phyloP scores from a whole-genome alignment of 2,113 vertebrate species.

The Istiophorus platypterus region DNA sequence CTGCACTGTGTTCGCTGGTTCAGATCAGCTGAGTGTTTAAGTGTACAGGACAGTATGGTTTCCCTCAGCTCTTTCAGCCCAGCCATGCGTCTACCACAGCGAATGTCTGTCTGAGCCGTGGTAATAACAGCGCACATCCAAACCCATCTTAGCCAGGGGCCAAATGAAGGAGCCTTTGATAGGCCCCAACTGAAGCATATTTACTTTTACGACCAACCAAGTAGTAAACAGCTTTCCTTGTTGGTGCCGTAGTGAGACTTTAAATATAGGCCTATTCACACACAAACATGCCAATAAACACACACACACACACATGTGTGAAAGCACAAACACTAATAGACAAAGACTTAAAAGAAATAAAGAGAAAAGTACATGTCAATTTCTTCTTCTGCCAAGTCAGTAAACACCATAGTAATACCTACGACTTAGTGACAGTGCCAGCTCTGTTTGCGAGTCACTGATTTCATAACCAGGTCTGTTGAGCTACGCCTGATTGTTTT shows the following conservation, averaged over 20 bases:
- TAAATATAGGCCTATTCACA: slow-evolving; percentile 64
- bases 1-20: slow-evolving; percentile 53
- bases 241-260: slow-evolving; percentile 59
- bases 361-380: neutral
- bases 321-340: slow-evolving; percentile 12
- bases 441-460: slow-evolving; percentile 57
- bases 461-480: slow-evolving; percentile 77
- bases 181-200: slow-evolving; percentile 69
- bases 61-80: slow-evolving; percentile 61
- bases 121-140: slow-evolving; percentile 74
- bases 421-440: slow-evolving; percentile 1
- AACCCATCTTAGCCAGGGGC: slow-evolving; percentile 58
- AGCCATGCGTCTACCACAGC: slow-evolving; percentile 66
- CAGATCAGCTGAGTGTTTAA: slow-evolving; percentile 70
- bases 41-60: slow-evolving; percentile 72
- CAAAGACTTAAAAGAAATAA: slow-evolving; percentile 27
- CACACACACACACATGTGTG: slow-evolving; percentile 12
- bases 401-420: slow-evolving; percentile 8
- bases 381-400: neutral
- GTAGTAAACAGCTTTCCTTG: slow-evolving; percentile 80
- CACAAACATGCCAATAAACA: slow-evolving; percentile 44
- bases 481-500: slow-evolving; percentile 54
- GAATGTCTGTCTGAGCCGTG: slow-evolving; percentile 67
- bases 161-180: slow-evolving; percentile 81
- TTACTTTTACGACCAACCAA: slow-evolving; percentile 80